These are phyloP conservation scores for Philaenus spumarius DNA, from an alignment of 1,140 invertebrate species.

Conservation along the genomic window DNA sequence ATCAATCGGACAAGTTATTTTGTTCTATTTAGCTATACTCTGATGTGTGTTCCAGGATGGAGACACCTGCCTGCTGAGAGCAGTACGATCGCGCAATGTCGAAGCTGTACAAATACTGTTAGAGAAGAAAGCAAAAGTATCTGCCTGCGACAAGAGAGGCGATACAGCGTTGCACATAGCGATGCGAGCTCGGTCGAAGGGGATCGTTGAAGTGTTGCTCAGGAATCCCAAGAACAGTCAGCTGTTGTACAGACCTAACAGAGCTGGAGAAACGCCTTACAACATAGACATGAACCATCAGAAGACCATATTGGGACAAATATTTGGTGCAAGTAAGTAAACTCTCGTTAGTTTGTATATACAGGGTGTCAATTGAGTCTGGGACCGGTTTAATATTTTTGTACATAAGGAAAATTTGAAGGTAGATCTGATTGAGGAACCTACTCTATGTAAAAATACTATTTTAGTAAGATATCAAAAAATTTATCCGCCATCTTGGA, in stretches of 20 bases:
- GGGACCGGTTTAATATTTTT: not conserved
- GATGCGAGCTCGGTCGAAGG: constrained; percentile 84
- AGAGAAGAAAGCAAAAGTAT: constrained; percentile 90
- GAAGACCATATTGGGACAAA: constrained; percentile 90
- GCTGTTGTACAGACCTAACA: constrained; percentile 90
- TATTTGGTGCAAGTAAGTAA: constrained; percentile 83
- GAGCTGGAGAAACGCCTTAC: constrained; percentile 93
- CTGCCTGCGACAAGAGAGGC: constrained; percentile 88
- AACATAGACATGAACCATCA: constrained; percentile 93
- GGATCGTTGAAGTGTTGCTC: constrained; percentile 90
- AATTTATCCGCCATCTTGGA: too few relatives aligned
- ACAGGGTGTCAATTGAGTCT: too few relatives aligned
- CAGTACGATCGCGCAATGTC: constrained; percentile 83
- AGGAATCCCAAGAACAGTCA: constrained; percentile 95
- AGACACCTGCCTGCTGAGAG: constrained; percentile 86
- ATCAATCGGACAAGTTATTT: too few relatives aligned
- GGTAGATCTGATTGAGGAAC: too few relatives aligned
- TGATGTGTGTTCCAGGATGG: constrained; percentile 58
- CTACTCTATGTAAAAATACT: too few relatives aligned
- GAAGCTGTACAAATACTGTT: constrained; percentile 88
- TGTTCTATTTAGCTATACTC: too few relatives aligned
- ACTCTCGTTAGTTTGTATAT: too few relatives aligned
- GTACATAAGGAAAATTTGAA: too few relatives aligned
- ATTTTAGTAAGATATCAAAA: too few relatives aligned
- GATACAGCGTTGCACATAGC: constrained; percentile 97